These are phyloP conservation scores for Clupea harengus DNA, from an alignment of 2,113 vertebrate genomes.

Conservation along the genomic window DNA sequence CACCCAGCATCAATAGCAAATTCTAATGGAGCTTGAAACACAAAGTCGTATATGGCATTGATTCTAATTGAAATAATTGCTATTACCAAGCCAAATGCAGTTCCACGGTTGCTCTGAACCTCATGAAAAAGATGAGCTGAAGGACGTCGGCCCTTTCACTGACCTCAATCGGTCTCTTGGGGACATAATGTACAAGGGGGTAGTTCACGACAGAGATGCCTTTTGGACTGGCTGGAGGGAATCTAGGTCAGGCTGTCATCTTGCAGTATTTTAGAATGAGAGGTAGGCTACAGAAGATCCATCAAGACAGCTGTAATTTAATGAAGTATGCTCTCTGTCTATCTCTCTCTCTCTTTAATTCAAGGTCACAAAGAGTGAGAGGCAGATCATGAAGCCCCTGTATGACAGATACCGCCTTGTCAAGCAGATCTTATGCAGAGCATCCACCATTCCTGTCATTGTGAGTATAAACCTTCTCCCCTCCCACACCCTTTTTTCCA, in stretches of 20 bases:
- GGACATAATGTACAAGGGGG: neutral
- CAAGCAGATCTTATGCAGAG: conserved; percentile 94
- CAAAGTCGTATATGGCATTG: neutral
- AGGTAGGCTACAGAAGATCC: neutral
- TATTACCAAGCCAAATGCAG: neutral
- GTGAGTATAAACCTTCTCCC: conserved; percentile 75
- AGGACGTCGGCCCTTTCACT: neutral
- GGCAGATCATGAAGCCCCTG: conserved; percentile 92
- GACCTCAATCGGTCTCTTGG: neutral
- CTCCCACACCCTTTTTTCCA: neutral
- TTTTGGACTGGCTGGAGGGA: neutral
- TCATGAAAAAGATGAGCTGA: neutral
- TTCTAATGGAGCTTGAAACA: neutral
- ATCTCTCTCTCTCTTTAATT: conserved; percentile 20
- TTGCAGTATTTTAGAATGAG: conserved; percentile 23
- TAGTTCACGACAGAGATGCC: neutral
- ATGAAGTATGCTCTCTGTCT: conserved; percentile 18
- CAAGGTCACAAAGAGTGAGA: conserved; percentile 88
- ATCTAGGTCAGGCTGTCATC: conserved; percentile 32
- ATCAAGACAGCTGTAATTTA: neutral
- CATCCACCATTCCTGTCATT: conserved; percentile 87
- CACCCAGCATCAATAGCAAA: neutral
- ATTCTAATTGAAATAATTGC: neutral
- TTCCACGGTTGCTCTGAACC: neutral
- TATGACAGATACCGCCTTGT: conserved; percentile 94